Evolutionary conservation across 1,140 invertebrate genomes (phyloP), one percentile per base, ranked within the genome.

Genomic region (Saxidomus purpurata): DNA sequence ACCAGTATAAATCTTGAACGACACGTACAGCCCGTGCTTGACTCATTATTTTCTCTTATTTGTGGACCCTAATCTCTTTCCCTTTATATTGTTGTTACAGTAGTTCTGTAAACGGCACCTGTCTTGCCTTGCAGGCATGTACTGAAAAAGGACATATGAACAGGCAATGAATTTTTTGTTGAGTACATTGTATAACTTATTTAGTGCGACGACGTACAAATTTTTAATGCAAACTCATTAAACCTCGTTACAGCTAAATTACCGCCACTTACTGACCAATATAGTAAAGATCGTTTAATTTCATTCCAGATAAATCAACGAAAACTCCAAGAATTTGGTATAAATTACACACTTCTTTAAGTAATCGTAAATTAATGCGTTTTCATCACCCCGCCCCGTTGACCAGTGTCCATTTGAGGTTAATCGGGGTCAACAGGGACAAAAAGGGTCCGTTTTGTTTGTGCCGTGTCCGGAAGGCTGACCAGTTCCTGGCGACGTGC

Each of bases 391-490:
- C 47, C 31, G 47, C 76, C 76, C 47, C 1, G 31, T 36, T 79
- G 76, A 79, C 76, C 76, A 34, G 25, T 79, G 40, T 79, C 76
- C 76, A 79, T 19, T 55, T 55, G 3, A 36, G 47, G 76, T 55
- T 47, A 79, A 79, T 79, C 76, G 49, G 76, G 76, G 49, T 79
- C 76, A 79, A 34, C 22, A 79, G 4, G 43, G 28, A 79, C 76
- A 79, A 79, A 76, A 79, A 52, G 43, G 47, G 49, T 15, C 76
- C 40, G 76, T 79, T 79, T 79, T 79, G 76, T 79, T 52, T 79
- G 76, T 49, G 49, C 40, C 11, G 47, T 36, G 76, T 52, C 76
- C 76, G 76, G 76, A 79, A 79, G 34, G 36, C 76, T 79, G 76
- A 79, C 76, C 76, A 79, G 34, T 49, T 52, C 22, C 11, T 79